These are phyloP conservation scores for Brassicogethes aeneus DNA, from an alignment of 2,888 invertebrate species.

Conservation along the genomic window DNA sequence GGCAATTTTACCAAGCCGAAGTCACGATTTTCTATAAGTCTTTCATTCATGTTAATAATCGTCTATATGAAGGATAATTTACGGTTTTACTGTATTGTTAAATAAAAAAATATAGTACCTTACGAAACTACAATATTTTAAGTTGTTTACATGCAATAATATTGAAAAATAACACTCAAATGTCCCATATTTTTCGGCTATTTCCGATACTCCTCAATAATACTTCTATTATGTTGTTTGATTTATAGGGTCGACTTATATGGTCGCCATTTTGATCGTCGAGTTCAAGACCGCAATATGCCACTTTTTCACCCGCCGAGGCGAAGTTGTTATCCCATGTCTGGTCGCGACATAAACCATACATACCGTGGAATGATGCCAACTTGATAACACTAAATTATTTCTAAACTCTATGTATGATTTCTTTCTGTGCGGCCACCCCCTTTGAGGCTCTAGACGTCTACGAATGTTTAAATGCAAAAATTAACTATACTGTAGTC, in stretches of 20 bases:
- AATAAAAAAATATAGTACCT: too few relatives aligned
- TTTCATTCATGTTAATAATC: neutral
- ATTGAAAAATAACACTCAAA: too few relatives aligned
- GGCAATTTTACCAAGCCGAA: too few relatives aligned
- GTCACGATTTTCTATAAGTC: neutral
- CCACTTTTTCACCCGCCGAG: conserved; percentile 31
- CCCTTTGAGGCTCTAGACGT: too few relatives aligned
- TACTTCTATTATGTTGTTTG: conserved; percentile 32
- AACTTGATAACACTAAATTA: conserved; percentile 27
- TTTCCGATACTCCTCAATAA: conserved; percentile 27
- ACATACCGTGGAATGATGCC: conserved; percentile 30
- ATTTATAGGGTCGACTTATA: conserved; percentile 26
- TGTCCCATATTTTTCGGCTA: neutral
- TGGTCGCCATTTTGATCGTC: conserved; percentile 32
- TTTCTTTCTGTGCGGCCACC: conserved; percentile 1
- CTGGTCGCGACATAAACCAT: conserved; percentile 28
- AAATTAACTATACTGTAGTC: too few relatives aligned
- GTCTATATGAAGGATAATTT: neutral
- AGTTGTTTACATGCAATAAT: too few relatives aligned
- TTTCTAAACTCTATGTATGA: conserved; percentile 11
- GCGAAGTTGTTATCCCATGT: conserved; percentile 26
- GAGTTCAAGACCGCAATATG: conserved; percentile 29
- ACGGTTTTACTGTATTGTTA: neutral
- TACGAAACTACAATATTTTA: too few relatives aligned
- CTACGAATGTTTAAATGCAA: too few relatives aligned